Conservation (phyloP, 2,113 vertebrate species). For the Istiophorus platypterus region DNA sequence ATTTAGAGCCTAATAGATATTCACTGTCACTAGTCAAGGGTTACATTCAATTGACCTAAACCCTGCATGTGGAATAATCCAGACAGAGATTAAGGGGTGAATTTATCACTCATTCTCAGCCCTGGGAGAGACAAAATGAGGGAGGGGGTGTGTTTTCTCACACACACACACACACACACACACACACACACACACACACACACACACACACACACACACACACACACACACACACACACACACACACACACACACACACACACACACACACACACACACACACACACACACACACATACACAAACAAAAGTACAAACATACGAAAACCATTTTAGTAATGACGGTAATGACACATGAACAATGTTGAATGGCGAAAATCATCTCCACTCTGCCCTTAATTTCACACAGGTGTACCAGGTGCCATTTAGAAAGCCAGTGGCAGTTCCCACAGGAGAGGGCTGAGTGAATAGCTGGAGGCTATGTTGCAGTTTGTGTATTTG, state of each 20-base stretch:
- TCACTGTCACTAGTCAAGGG: constrained; percentile 86
- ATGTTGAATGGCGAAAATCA: constrained; percentile 43
- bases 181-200: neutral
- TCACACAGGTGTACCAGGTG: constrained; percentile 59
- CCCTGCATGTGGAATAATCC: constrained; percentile 85
- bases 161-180: constrained; percentile 14
- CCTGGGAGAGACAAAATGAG: constrained; percentile 54
- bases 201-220: neutral
- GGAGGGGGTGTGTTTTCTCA: constrained; percentile 31
- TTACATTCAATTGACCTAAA: constrained; percentile 90
- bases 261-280: neutral
- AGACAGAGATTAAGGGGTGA: constrained; percentile 86
- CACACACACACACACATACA: neutral
- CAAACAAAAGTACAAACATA: constrained; percentile 22
- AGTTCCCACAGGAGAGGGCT: constrained; percentile 34
- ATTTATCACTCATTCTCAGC: constrained; percentile 88
- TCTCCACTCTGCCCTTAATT: constrained; percentile 62
- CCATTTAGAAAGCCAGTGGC: constrained; percentile 54
- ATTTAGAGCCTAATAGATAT: constrained; percentile 89
- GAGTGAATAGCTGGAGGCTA: constrained; percentile 10
- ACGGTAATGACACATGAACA: constrained; percentile 51
- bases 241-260: neutral
- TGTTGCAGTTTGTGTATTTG: constrained; percentile 21
- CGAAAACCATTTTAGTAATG: constrained; percentile 42
- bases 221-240: neutral